Evolutionary conservation across 1,140 invertebrate genomes (phyloP), one percentile per base, ranked within the genome.

Genomic region (Drosophila pachea): DNA sequence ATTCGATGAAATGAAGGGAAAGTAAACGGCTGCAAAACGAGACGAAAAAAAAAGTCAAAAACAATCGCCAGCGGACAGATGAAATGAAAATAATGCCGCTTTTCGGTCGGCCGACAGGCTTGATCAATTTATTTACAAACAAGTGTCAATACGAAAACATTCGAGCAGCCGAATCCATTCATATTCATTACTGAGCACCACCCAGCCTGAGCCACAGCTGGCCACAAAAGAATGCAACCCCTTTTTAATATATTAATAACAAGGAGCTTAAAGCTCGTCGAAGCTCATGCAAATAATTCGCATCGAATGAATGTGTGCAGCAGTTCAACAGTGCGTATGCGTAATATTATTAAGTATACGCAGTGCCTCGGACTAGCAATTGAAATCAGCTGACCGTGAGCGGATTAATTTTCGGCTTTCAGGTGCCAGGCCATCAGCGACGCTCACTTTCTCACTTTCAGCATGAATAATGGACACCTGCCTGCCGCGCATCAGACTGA

Each of bases 141-240:
- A 55, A 73, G 53, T 60, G 73, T 84, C 47, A 78, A 84, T 84
- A 66, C 75, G 84, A 75, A 73, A 83, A 75, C 36, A 45, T 38
- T 59, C 48, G 60, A 42, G 48, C 47, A 43, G 62, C 48, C 61
- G n/a, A n/a, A n/a, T 52, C 56, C 31, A 14, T 4, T 12, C 29
- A 64, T 53, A 35, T 50, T 40, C 64, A 55, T 33, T 48, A 48
- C 36, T 12, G 65, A 42, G 33, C 65, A 55, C 12, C 66, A 70
- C 66, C 78, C 70, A 78, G 74, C 45, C 55, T 49, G 60, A 36
- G 35, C 29, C 42, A 52, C n/a, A n/a, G n/a, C n/a, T n/a, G n/a
- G n/a, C n/a, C n/a, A n/a, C n/a, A n/a, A n/a, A n/a, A n/a, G n/a
- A n/a, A n/a, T n/a, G n/a, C n/a, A n/a, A n/a, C n/a, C n/a, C n/a